These are phyloP conservation scores for Clarias gariepinus DNA, from an alignment of 2,113 vertebrate genomes.

Conservation along the genomic window DNA sequence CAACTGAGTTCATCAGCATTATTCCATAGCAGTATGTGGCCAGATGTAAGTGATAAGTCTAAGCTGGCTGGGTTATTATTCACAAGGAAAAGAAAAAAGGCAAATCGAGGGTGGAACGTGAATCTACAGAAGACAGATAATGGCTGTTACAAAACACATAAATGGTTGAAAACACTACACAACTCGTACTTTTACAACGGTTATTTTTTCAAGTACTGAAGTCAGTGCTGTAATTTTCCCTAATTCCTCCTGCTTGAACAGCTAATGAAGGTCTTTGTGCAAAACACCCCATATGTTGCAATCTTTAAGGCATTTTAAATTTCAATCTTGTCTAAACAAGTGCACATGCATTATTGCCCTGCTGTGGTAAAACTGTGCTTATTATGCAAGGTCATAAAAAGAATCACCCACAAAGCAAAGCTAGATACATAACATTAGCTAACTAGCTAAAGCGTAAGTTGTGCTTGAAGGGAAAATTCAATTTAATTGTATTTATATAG, in stretches of 20 bases:
- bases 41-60: not conserved
- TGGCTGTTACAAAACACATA: not conserved
- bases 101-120: constrained; percentile 10
- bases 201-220: not conserved
- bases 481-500: not conserved
- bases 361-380: not conserved
- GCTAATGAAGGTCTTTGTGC: not conserved
- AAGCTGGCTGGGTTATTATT: not conserved
- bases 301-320: constrained; percentile 8
- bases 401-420: not conserved
- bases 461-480: not conserved
- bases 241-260: not conserved
- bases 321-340: constrained; percentile 8
- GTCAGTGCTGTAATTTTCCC: not conserved
- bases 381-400: not conserved
- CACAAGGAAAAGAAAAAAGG: not conserved
- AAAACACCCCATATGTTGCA: constrained; percentile 14
- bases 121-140: constrained; percentile 23
- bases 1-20: not conserved
- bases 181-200: not conserved
- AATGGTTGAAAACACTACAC: constrained; percentile 1
- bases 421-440: not conserved
- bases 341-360: not conserved
- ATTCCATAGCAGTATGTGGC: not conserved
- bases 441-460: not conserved